Evolutionary conservation across 2,113 vertebrate genomes (phyloP).

Genomic region (Pyxicephalus adspersus): DNA sequence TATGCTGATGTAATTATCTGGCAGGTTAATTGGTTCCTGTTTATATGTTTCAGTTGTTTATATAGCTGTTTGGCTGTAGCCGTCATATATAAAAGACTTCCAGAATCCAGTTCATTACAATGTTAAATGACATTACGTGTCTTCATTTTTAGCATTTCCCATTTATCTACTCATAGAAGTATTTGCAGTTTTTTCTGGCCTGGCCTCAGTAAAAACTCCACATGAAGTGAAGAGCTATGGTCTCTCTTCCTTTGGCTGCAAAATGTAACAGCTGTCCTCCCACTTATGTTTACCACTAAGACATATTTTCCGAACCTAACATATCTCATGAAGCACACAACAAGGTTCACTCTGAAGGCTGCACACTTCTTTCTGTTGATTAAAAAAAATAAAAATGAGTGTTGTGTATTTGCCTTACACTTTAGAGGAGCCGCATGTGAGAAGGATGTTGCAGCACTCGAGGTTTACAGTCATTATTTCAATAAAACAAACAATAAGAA

Average conservation of each 20-base stretch:
- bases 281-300: conserved; percentile 50
- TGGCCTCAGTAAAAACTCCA: conserved; percentile 41
- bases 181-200: conserved; percentile 37
- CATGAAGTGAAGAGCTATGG: conserved; percentile 37
- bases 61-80: no score
- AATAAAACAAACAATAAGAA: not conserved
- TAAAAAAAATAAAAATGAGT: conserved; percentile 25
- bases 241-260: conserved; percentile 40
- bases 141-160: conserved; percentile 15
- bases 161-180: conserved; percentile 15
- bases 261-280: conserved; percentile 51
- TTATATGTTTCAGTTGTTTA: no score
- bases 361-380: not conserved
- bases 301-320: conserved; percentile 49
- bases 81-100: no score
- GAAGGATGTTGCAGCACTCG: not conserved
- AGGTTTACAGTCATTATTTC: not conserved
- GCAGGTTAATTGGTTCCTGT: no score
- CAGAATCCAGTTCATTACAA: no score
- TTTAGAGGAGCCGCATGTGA: not conserved
- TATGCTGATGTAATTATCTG: no score
- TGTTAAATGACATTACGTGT: no score
- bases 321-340: conserved; percentile 37
- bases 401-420: conserved; percentile 26
- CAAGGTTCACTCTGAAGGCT: conserved; percentile 23